Conservation (phyloP, 2,888 invertebrate species). For the Candidula unifasciata region DNA sequence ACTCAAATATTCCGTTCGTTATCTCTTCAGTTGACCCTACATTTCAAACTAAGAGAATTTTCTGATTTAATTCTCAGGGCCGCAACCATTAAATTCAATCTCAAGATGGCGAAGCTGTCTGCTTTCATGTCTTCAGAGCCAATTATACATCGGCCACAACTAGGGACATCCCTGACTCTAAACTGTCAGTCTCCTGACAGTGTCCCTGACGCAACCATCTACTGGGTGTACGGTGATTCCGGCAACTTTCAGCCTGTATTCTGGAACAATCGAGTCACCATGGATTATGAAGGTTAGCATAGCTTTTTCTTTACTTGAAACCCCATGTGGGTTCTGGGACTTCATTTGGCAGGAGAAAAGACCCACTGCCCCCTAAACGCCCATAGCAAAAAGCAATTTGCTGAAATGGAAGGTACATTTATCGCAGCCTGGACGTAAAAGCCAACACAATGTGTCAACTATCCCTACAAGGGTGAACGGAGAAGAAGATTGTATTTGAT, state of each 20-base stretch:
- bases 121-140: not conserved
- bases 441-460: too few relatives aligned
- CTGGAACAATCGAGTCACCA: slow-evolving; percentile 39
- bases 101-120: slow-evolving; percentile 44
- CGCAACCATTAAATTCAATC: slow-evolving; percentile 39
- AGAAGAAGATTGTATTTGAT: too few relatives aligned
- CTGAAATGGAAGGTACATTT: too few relatives aligned
- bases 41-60: not conserved
- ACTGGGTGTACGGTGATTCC: slow-evolving; percentile 6
- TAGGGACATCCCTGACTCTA: slow-evolving; percentile 27
- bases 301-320: not conserved
- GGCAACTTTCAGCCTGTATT: slow-evolving; percentile 7
- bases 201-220: slow-evolving; percentile 40
- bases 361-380: too few relatives aligned
- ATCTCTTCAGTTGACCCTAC: too few relatives aligned
- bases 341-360: not conserved
- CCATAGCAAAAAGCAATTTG: too few relatives aligned
- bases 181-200: slow-evolving; percentile 44
- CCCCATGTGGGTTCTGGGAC: too few relatives aligned
- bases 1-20: too few relatives aligned
- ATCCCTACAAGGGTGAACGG: too few relatives aligned
- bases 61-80: slow-evolving; percentile 13
- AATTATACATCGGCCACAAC: not conserved
- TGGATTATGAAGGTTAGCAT: slow-evolving; percentile 47
- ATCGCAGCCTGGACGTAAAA: too few relatives aligned